These are phyloP conservation scores for Sitobion miscanthi DNA, from an alignment of 1,140 invertebrate genomes.

Conservation along the genomic window DNA sequence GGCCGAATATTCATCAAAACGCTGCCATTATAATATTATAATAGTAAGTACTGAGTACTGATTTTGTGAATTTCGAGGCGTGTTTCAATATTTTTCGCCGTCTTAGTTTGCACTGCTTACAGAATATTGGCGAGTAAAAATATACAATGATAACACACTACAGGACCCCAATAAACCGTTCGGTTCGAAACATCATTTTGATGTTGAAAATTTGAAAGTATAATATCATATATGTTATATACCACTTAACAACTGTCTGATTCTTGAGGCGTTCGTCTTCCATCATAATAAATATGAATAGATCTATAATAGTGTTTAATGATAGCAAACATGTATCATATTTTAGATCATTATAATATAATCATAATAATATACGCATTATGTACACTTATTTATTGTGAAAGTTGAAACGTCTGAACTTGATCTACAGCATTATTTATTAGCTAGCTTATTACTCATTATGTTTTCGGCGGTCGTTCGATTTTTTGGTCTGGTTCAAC, in stretches of 20 bases:
- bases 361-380: not conserved
- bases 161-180: not conserved
- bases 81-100: not conserved
- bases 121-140: not conserved
- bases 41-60: not conserved
- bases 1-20: not conserved
- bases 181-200: not conserved
- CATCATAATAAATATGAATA: not conserved
- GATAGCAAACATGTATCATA: not conserved
- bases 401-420: not conserved
- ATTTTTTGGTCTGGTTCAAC: not conserved
- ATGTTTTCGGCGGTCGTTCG: not conserved
- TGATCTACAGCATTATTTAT: not conserved
- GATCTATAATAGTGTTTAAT: slow-evolving; percentile 6
- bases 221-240: not conserved
- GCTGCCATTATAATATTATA: not conserved
- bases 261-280: not conserved
- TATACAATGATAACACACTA: not conserved
- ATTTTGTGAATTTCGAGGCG: not conserved
- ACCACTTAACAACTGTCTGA: not conserved
- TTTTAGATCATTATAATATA: not conserved
- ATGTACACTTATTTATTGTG: not conserved
- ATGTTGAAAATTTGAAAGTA: not conserved
- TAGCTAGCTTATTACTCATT: not conserved
- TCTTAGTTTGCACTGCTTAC: not conserved